phyloP scores from a whole-genome alignment of 1,140 invertebrate species.

The Triops cancriformis region DNA sequence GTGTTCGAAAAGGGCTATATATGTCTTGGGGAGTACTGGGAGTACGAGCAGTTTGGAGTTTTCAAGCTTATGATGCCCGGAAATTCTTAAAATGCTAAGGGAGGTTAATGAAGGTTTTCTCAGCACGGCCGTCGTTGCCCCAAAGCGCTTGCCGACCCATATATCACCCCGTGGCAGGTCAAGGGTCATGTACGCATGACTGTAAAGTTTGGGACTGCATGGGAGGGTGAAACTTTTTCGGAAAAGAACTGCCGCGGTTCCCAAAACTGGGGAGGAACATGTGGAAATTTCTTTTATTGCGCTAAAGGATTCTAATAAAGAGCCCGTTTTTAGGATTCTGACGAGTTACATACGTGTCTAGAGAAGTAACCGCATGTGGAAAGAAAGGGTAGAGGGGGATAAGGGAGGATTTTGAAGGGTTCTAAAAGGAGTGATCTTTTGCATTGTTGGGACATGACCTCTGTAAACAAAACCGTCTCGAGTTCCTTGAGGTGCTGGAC shows the following conservation, averaged over 20 bases:
- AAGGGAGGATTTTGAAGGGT: not conserved
- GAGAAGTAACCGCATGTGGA: not conserved
- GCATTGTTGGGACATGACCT: constrained; percentile 8
- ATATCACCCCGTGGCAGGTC: constrained; percentile 10
- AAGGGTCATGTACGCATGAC: not conserved
- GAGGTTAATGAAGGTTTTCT: constrained; percentile 13
- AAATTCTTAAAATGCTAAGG: constrained; percentile 11
- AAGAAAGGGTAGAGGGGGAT: not conserved
- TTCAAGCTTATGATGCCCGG: not conserved
- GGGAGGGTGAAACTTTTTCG: not conserved
- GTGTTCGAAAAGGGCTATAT: not conserved
- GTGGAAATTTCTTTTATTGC: not conserved
- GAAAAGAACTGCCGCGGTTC: not conserved
- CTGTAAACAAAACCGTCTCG: constrained; percentile 7
- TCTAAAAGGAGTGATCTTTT: not conserved
- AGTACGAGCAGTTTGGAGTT: not conserved
- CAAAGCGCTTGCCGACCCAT: constrained; percentile 12
- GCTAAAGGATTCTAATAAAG: not conserved
- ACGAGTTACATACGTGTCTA: not conserved
- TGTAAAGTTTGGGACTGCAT: not conserved
- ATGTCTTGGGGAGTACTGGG: not conserved
- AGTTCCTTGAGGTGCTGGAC: not conserved
- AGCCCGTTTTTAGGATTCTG: not conserved
- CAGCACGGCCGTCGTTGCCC: not conserved
- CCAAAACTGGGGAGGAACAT: not conserved